Percentiles rank a stretch among this genome's conserved stretches.
phyloP scores from a whole-genome alignment of 2,113 vertebrate genomes.

The Empidonax alnorum region DNA sequence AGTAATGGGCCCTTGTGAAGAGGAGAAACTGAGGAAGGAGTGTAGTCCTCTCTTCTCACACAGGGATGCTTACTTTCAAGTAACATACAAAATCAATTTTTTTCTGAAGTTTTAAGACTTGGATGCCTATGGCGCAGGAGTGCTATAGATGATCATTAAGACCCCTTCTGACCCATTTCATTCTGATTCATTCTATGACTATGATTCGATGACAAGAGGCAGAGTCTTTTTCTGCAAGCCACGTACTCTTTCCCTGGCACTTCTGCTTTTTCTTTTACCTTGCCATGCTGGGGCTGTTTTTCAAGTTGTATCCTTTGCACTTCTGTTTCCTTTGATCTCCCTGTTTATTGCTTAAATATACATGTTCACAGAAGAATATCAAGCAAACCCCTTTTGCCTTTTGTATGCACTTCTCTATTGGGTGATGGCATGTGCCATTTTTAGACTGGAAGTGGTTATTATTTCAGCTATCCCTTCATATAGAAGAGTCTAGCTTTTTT shows the following conservation, averaged over 20 bases:
- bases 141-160: not conserved
- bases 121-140: not conserved
- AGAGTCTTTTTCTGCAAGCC: not conserved
- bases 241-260: not conserved
- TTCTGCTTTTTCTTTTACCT: not conserved
- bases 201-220: fast-evolving
- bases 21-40: not conserved
- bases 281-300: not conserved
- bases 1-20: fast-evolving
- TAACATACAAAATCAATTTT: not conserved
- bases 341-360: conserved; percentile 21
- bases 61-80: not conserved
- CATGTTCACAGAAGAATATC: not conserved
- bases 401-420: not conserved
- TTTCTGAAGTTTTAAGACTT: not conserved
- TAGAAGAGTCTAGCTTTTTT: not conserved
- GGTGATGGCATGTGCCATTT: not conserved
- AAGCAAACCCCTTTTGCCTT: not conserved
- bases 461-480: not conserved
- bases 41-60: not conserved
- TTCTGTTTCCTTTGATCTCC: conserved; percentile 29
- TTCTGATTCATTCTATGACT: not conserved
- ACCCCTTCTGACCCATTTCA: not conserved
- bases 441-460: not conserved
- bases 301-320: not conserved